Percentiles rank a stretch among this genome's conserved stretches.
Evolutionary conservation across 2,113 vertebrate species (phyloP).

Genomic region (Garra rufa): DNA sequence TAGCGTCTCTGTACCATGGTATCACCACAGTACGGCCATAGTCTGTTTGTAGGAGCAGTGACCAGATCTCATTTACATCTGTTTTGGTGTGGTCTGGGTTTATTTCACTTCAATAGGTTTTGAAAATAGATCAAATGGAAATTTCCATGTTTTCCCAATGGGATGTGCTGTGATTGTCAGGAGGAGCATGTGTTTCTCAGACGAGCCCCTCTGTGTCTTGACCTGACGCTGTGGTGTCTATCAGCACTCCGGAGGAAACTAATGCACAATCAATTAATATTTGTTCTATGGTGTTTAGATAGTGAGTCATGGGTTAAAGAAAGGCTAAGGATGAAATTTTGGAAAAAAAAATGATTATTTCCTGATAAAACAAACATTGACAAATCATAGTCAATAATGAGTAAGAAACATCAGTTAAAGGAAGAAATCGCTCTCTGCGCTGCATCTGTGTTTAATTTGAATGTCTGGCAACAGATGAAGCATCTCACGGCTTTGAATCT

Average conservation of each 20-base stretch:
- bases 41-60: too few species aligned
- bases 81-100: not conserved
- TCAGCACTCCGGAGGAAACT: slow-evolving; percentile 30
- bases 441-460: slow-evolving; percentile 40
- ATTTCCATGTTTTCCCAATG: slow-evolving; percentile 42
- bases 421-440: not conserved
- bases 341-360: not conserved
- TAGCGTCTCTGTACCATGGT: not conserved
- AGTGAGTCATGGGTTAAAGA: not conserved
- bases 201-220: slow-evolving; percentile 37
- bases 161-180: not conserved
- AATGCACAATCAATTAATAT: slow-evolving; percentile 40
- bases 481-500: slow-evolving; percentile 67
- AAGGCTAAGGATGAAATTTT: not conserved
- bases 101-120: slow-evolving; percentile 21
- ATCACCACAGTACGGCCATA: too few species aligned
- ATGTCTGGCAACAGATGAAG: slow-evolving; percentile 71
- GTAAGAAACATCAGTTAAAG: not conserved
- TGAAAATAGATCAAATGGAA: slow-evolving; percentile 28
- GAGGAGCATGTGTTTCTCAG: slow-evolving; percentile 18
- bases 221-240: not conserved
- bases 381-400: not conserved
- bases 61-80: slow-evolving; percentile 1
- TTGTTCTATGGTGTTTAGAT: slow-evolving; percentile 26
- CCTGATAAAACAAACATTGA: not conserved